Evolutionary conservation across 2,113 vertebrate genomes (phyloP), one percentile per base, ranked within the genome.

Genomic region (Elaphurus davidianus): DNA sequence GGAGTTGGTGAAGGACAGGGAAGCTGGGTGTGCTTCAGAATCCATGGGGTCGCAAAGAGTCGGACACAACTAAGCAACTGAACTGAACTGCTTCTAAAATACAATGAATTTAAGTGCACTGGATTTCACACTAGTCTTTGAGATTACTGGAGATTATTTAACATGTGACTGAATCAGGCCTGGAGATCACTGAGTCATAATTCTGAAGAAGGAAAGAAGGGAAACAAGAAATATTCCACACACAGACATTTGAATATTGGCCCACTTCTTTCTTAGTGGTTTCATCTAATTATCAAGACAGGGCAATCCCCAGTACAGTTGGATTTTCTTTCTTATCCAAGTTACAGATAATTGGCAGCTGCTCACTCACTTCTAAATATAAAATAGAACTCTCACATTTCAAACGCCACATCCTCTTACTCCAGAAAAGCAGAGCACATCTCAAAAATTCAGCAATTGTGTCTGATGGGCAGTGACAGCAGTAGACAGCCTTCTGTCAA

Each of bases 361-460:
- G 21, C 45, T 96, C 64, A 28, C 30, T 90, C n/a, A 59, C 36
- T 82, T 97, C 96, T 97, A 90, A 95, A 97, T 96, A 91, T 93
- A 98, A 96, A 95, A 93, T 6, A 90, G 84, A 64, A 90, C 79
- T 19, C 87, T 79, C 57, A 36, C 40, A 87, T 96, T 97, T 97
- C 87, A 98, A 92, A 96, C 33, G 85, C n/a, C 23, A 83, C 64
- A 47, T 90, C 59, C 28, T 98, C 86, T 95, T n/a, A 74, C 62
- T 92, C 36, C 54, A 52, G 78, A 87, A 97, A 89, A 76, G 59
- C 74, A 43, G 45, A 76, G 55, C 15, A 43, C 64, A 92, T 97
- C 97, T 96, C 90, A 90, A 92, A 96, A 97, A 71, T 17, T 90
- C 76, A 59, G 62, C 74, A 82, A 62, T 52, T 60, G 40, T 82